phyloP scores from a whole-genome alignment of 2,113 vertebrate genomes.

The Burhinus bistriatus region DNA sequence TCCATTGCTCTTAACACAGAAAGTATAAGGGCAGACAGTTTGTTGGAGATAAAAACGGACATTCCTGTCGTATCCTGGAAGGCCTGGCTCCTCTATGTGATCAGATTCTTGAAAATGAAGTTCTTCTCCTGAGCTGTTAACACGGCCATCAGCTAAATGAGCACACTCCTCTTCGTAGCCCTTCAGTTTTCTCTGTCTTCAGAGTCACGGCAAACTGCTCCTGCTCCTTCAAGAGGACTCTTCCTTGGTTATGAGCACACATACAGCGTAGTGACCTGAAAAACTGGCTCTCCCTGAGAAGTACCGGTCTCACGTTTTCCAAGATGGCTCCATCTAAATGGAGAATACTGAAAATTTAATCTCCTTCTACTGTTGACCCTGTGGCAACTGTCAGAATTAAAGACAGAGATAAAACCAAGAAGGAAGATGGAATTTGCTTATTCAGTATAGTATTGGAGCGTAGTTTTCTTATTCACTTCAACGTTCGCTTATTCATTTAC shows the following conservation, averaged over 20 bases:
- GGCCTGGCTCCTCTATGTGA: background rate
- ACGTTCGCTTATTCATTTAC: background rate
- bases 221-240: background rate
- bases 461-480: background rate
- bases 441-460: rapidly evolving
- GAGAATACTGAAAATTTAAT: background rate
- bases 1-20: background rate
- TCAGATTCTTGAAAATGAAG: background rate
- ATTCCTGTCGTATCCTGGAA: background rate
- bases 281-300: background rate
- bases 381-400: background rate
- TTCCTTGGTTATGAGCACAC: background rate
- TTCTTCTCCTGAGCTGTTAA: background rate
- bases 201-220: background rate
- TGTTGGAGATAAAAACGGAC: background rate
- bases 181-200: background rate
- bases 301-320: background rate
- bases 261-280: background rate
- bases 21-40: background rate
- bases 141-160: background rate
- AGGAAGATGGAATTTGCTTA: background rate
- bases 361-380: background rate
- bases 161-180: rapidly evolving
- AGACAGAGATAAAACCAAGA: background rate
- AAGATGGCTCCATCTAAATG: background rate